Evolutionary conservation across 2,888 invertebrate genomes (phyloP).

Genomic region (Andrena haemorrhoa): DNA sequence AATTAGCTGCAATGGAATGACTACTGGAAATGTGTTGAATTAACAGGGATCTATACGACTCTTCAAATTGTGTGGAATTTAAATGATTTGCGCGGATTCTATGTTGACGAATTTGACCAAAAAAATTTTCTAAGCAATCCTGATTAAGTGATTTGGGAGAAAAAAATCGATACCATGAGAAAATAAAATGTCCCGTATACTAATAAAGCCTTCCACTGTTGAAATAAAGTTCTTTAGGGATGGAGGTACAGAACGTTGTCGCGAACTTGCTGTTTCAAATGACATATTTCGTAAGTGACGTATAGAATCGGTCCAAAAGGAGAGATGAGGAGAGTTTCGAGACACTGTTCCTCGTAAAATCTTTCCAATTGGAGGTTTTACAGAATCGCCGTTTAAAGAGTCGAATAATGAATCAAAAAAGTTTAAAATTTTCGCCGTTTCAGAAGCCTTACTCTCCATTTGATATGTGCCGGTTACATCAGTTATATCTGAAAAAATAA

Average conservation of each 20-base stretch:
- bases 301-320: neutral
- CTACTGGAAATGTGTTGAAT: neutral
- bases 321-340: neutral
- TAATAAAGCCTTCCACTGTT: neutral
- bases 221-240: neutral
- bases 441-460: neutral
- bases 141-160: neutral
- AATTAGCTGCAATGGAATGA: neutral
- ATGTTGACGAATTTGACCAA: neutral
- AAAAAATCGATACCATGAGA: neutral
- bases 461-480: neutral
- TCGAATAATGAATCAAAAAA: neutral
- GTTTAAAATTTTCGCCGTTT: neutral
- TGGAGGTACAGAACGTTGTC: neutral
- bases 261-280: no score
- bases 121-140: constrained; percentile 7
- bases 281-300: neutral
- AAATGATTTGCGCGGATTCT: neutral
- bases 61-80: neutral
- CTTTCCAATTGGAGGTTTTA: neutral
- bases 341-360: neutral
- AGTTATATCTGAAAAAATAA: constrained; percentile 1
- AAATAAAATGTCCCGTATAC: neutral
- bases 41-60: neutral
- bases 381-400: neutral